Percentiles rank a stretch among this genome's conserved stretches.
Conservation (phyloP, 2,888 invertebrate genomes). For the Ornithoptera priamus region DNA sequence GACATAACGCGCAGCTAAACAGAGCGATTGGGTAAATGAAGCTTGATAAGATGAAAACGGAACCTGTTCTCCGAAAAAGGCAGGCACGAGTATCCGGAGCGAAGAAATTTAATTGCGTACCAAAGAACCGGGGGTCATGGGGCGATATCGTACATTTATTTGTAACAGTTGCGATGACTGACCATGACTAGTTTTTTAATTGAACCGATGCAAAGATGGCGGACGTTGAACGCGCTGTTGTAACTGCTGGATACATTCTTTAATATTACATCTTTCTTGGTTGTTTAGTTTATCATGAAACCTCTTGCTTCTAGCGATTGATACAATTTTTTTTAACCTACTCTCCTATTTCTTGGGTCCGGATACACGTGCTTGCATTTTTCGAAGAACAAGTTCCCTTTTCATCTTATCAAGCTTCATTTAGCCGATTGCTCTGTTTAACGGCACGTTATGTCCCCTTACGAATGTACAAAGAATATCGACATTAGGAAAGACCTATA, state of each 20-base stretch:
- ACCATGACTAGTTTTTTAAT: slow-evolving; percentile 56
- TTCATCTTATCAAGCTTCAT: too few species aligned
- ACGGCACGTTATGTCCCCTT: too few species aligned
- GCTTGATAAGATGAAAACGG: slow-evolving; percentile 42
- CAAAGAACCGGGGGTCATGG: slow-evolving; percentile 57
- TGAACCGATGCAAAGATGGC: slow-evolving; percentile 37
- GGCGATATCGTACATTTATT: slow-evolving; percentile 49
- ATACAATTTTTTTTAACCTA: too few species aligned
- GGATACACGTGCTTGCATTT: too few species aligned
- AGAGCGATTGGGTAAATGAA: slow-evolving; percentile 39
- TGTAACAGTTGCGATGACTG: slow-evolving; percentile 52
- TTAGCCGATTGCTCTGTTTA: too few species aligned
- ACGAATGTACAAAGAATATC: too few species aligned
- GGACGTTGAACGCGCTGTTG: not conserved
- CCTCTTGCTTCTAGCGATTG: too few species aligned
- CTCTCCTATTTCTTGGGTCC: too few species aligned
- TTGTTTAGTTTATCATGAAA: too few species aligned
- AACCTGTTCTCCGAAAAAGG: slow-evolving; percentile 44
- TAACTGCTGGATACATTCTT: not conserved
- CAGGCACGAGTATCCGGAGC: slow-evolving; percentile 50
- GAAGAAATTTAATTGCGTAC: slow-evolving; percentile 65
- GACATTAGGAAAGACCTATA: too few species aligned
- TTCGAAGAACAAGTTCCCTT: too few species aligned
- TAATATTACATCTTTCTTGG: not conserved
- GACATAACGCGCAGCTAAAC: slow-evolving; percentile 24